Base-by-base conservation (phyloP, 2,888 invertebrate genomes). In the Theretra japonica region DNA sequence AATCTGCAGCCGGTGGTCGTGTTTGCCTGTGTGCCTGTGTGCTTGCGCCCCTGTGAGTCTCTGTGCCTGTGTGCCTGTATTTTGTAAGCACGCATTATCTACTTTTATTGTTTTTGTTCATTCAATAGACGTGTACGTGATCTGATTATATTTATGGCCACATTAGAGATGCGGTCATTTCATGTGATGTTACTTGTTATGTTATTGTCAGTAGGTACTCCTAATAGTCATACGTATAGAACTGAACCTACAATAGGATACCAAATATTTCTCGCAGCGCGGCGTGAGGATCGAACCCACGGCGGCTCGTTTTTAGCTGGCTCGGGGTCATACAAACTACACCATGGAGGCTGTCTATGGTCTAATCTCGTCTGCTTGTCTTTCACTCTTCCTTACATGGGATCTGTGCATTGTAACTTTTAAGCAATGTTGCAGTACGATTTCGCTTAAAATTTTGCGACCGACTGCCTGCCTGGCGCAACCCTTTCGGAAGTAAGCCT, bases 71-170 rank as follows among this genome's bases (percentile, higher is more conserved):
- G 41, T 41, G 41, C 11, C 4, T 59, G 60, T 30, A 7, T n/a
- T 60, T 41, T 41, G 53, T 17, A 53, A n/a, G 19, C 53, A 53
- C 53, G 48, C 65, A 48, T 21, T 65, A 48, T 48, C 65, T 65
- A 48, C 23, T 17, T 65, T 65, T 65, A 48, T 65, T 65, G 65
- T 41, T 65, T 65, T 65, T 48, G 21, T 65, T 48, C 48, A 48
- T 65, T 65, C 48, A 65, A 23, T 65, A 48, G 65, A 65, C 65
- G 65, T 48, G 65, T 48, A 65, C 48, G 65, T 65, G 65, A 65
- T 48, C 65, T 65, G 65, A 65, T 65, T 65, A 65, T 65, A 23
- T 65, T 65, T 48, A 48, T 48, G 65, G 23, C 23, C 41, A 65
- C 4, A 41, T 59, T 60, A 30, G 17, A 30, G 19, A 60, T n/a